Base-by-base conservation (phyloP, 2,113 vertebrate species). In the Misgurnus mizolepis region DNA sequence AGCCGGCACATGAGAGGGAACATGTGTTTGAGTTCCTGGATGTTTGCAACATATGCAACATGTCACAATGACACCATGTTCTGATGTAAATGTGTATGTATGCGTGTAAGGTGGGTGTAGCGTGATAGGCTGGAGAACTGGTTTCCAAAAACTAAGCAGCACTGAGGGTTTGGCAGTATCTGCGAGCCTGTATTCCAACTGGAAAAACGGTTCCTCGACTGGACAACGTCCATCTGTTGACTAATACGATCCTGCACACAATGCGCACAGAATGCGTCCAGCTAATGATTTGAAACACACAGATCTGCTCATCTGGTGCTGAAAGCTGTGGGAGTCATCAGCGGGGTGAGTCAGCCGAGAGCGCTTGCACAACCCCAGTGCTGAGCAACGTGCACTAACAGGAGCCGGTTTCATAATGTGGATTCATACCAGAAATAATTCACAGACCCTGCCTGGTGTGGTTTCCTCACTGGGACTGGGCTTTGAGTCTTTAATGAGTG, bases 401-500 rank as follows among this genome's bases (percentile, higher is more conserved):
- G 80, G 81, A 79, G 72, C 40, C 2, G 18, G 61, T 85, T 82
- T 81, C 76, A 62, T 85, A 84, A 88, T 56, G 82, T 71, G 79
- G 76, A 76, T 50, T 84, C 67, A 72, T 73, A 83, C 61, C 61
- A 76, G 81, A 78, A 82, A 80, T 78, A 75, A 85, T 80, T 83
- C 79, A 71, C 56, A 41, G 60, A 45, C 53, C 34, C 73, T 50
- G 71, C 75, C 78, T 65, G 74, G 62, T 64, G 70, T 68, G 76
- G 60, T 79, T 78, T 76, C 72, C 64, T 79, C 65, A 65, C 67
- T 62, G 41, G n/a, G 47, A 60, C 47, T 40, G 70, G 40, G 56
- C 40, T 79, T 74, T 4, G 43, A 68, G 41, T 11, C 76, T 67
- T 41, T 62, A 79, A 68, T 77, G 61, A 65, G 58, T 43, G 55